Conservation (phyloP, 2,797 vertebrate species). For the Clarias pachynema region DNA sequence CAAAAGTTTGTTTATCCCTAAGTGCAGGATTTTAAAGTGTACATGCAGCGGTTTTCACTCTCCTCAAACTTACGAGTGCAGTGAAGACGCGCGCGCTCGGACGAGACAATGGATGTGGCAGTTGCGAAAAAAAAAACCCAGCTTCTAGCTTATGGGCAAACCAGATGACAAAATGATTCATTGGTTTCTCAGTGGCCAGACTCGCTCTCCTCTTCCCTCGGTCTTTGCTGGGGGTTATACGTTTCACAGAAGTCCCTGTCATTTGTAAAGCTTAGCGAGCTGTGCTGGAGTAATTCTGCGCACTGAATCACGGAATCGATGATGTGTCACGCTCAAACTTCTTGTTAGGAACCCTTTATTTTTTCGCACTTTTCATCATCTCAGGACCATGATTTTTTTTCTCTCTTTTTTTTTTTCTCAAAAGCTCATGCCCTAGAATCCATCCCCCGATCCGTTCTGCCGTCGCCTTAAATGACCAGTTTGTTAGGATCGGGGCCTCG, state of each 20-base stretch:
- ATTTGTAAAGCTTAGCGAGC: slow-evolving; percentile 54
- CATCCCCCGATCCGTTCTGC: slow-evolving; percentile 67
- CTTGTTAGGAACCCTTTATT: slow-evolving; percentile 55
- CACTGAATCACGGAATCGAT: slow-evolving; percentile 45
- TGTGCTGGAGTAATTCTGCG: slow-evolving; percentile 49
- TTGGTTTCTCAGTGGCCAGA: slow-evolving; percentile 44
- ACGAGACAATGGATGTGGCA: slow-evolving; percentile 8
- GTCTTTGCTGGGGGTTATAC: slow-evolving; percentile 53
- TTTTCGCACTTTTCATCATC: slow-evolving; percentile 61
- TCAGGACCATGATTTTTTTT: slow-evolving; percentile 59
- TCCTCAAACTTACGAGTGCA: background rate
- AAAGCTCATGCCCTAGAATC: slow-evolving; percentile 62
- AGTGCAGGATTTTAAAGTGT: background rate
- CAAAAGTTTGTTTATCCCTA: slow-evolving; percentile 14
- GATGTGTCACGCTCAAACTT: slow-evolving; percentile 52
- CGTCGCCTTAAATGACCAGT: slow-evolving; percentile 40
- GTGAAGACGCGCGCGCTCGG: background rate
- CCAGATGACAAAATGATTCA: slow-evolving; percentile 57
- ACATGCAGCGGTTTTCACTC: background rate
- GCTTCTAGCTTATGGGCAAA: slow-evolving; percentile 42
- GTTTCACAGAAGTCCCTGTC: slow-evolving; percentile 46
- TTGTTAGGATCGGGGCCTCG: slow-evolving; percentile 58
- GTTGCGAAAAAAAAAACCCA: slow-evolving; percentile 31
- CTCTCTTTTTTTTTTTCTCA: background rate
- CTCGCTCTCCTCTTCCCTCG: slow-evolving; percentile 30